phyloP scores from a whole-genome alignment of 2,113 vertebrate genomes.

The Panthera leo region DNA sequence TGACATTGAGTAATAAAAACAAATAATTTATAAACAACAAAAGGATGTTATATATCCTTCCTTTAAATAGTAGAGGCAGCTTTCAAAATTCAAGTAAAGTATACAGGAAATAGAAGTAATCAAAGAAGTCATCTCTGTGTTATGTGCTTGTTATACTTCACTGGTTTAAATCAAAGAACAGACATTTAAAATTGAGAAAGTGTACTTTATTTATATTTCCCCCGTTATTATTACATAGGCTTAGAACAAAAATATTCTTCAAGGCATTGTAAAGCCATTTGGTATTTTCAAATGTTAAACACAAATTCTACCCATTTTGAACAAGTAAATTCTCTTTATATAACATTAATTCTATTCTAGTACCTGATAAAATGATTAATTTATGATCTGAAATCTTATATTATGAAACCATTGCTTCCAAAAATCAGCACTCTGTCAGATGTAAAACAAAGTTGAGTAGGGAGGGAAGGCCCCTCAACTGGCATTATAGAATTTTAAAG shows the following conservation, averaged over 20 bases:
- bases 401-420: not conserved
- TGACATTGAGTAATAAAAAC: not conserved
- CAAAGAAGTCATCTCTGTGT: not conserved
- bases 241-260: not conserved
- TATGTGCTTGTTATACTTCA: not conserved
- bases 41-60: not conserved
- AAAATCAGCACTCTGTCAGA: not conserved
- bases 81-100: not conserved
- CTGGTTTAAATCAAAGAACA: not conserved
- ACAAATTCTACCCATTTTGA: not conserved
- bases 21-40: not conserved
- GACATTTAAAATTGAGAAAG: not conserved
- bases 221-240: not conserved
- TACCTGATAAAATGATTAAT: not conserved
- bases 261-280: not conserved
- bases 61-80: not conserved
- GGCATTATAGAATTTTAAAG: not conserved
- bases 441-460: not conserved
- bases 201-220: not conserved
- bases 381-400: not conserved
- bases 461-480: not conserved
- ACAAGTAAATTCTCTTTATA: not conserved
- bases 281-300: conserved; percentile 48
- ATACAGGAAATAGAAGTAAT: not conserved
- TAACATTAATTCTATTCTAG: not conserved